A percentile compares a stretch with the other conserved stretches of the same genome.
Conservation (phyloP, 2,797 vertebrate species). For the Mycteria americana region DNA sequence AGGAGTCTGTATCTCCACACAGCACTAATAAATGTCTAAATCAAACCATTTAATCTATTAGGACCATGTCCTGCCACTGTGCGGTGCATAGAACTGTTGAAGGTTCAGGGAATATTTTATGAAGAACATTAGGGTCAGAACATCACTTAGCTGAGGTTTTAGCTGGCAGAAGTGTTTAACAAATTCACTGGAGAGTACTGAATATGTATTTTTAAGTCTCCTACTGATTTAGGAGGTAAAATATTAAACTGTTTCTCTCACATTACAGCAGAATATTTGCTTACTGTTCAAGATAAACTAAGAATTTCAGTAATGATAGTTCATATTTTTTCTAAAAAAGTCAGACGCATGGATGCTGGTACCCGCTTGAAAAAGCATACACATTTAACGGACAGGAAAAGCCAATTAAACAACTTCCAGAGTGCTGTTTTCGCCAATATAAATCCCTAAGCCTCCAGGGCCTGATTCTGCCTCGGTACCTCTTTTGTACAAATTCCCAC, state of each 20-base stretch:
- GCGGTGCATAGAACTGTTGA: neutral
- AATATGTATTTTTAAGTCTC: neutral
- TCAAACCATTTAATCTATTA: neutral
- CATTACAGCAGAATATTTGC: neutral
- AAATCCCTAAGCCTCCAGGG: neutral
- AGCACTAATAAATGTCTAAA: neutral
- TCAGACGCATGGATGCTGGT: neutral
- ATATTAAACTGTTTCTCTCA: neutral
- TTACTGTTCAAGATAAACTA: constrained; percentile 24
- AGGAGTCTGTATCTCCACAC: neutral
- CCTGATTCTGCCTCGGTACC: neutral
- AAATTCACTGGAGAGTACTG: neutral
- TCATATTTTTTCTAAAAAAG: neutral
- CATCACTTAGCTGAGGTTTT: neutral
- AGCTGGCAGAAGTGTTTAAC: neutral
- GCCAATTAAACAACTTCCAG: neutral
- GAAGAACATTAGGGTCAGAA: neutral
- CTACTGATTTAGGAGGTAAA: constrained; percentile 11
- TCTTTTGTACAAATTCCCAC: neutral
- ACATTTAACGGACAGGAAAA: neutral
- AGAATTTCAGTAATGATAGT: neutral
- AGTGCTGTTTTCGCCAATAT: neutral
- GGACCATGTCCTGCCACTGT: neutral
- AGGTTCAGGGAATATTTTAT: neutral
- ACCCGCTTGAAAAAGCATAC: neutral